Conservation (phyloP, 1,140 invertebrate genomes). For the Leguminivora glycinivorella region DNA sequence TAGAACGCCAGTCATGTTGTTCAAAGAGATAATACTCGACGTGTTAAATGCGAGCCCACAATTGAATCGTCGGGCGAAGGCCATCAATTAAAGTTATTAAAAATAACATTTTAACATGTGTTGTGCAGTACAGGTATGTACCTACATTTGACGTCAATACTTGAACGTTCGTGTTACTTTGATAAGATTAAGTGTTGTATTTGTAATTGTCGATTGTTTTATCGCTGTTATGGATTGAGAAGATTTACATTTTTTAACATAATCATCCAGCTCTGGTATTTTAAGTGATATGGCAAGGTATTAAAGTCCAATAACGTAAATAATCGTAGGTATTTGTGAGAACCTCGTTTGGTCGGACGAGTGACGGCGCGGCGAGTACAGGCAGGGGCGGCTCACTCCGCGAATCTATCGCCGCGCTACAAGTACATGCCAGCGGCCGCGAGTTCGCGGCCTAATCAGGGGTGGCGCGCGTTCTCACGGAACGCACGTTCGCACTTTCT, state of each 20-base stretch:
- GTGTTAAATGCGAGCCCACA: conserved; percentile 12
- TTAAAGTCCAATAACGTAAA: no score
- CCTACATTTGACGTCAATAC: conserved; percentile 19
- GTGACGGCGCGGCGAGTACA: background rate
- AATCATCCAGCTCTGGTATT: background rate
- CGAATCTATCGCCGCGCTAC: no score
- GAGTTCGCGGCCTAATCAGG: no score
- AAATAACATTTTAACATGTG: conserved; percentile 21
- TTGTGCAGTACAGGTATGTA: background rate
- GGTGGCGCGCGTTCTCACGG: no score
- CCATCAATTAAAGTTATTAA: conserved; percentile 27
- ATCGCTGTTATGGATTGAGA: conserved; percentile 9
- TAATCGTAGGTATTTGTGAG: background rate
- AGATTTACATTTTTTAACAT: background rate
- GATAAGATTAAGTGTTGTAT: conserved; percentile 22
- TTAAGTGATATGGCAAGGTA: background rate
- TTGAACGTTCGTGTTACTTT: background rate
- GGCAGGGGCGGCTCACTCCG: no score
- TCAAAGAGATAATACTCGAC: background rate
- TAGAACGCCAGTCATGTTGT: conserved; percentile 9
- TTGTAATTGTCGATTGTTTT: conserved; percentile 21
- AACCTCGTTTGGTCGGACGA: background rate
- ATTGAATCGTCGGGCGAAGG: conserved; percentile 20
- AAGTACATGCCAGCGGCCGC: no score
- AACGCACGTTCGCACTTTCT: no score